Evolutionary conservation across 2,113 vertebrate genomes (phyloP).

Genomic region (Dunckerocampus dactyliophorus): DNA sequence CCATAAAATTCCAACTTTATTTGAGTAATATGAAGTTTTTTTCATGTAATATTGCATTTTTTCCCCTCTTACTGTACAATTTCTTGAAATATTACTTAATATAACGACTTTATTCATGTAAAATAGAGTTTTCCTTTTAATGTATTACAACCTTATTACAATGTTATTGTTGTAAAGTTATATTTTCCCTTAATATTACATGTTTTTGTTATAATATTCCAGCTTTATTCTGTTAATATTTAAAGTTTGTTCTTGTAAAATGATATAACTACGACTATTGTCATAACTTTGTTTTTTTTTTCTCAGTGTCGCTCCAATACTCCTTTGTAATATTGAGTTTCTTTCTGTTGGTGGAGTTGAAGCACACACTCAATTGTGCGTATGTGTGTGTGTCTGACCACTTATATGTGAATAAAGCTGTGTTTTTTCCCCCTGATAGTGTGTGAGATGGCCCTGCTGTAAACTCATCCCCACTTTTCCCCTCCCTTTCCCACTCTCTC

Average conservation of each 20-base stretch:
- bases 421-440: conserved; percentile 34
- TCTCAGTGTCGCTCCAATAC: background rate
- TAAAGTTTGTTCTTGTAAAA: too few relatives aligned
- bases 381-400: background rate
- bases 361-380: background rate
- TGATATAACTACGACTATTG: too few relatives aligned
- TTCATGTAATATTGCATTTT: background rate
- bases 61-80: too few relatives aligned
- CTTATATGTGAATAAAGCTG: conserved; percentile 40
- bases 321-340: conserved; percentile 27
- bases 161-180: too few relatives aligned
- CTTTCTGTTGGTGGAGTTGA: background rate
- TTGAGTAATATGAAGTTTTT: background rate
- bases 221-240: background rate
- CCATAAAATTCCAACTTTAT: background rate
- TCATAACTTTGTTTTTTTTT: background rate
- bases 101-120: background rate
- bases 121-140: background rate
- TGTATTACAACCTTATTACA: too few relatives aligned
- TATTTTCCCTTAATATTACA: background rate
- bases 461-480: conserved; percentile 46
- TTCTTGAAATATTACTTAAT: too few relatives aligned
- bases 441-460: conserved; percentile 45
- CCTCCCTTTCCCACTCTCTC: conserved; percentile 34
- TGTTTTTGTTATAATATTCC: background rate